Base-by-base conservation (phyloP, 37 sponge, comb jelly and placozoan species). In the Agelas oroides region DNA sequence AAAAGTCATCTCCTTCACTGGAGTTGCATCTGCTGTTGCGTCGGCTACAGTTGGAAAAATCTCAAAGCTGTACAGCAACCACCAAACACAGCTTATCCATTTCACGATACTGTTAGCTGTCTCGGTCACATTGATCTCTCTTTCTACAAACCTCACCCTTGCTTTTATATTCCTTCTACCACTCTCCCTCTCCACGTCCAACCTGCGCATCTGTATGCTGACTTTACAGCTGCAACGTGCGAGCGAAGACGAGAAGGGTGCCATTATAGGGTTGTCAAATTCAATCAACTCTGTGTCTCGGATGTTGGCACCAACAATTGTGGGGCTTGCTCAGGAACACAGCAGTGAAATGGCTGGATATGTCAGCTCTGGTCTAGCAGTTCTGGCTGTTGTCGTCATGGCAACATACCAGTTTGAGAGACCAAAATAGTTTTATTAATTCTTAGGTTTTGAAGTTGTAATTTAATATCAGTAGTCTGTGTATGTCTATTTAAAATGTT, bases 221-320 rank as follows among this genome's bases (percentile, higher is more conserved):
- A 79, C 77, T 37, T 54, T 92, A 12, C 27, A 58, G 23, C 70
- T 95, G 8, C 20, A 54, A 21, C 37, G 80, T 27, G 95, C 73
- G 64, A 57, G 58, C n/a, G 70, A 65, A 52, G 75, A 80, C n/a
- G 87, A 95, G 64, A 72, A 54, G 24, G 95, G 95, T 25, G 90
- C 75, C 14, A 62, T 95, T 23, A 79, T 95, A 24, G 95, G 95
- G n/a, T 61, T 95, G 30, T 62, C 60, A 5, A 57, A 85, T n/a
- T 85, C 95, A 1, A 71, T 89, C 30, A 56, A 75, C 20, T 88
- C 95, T 0, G 52, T 95, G 16, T 62, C 84, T 30, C 86, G 95
- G 19, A 92, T 79, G 62, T 21, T 95, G 31, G 74, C 81, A 35
- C 95, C 95, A 1, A 61, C 25, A 20, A 20, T 95, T 25, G 90